Evolutionary conservation across 92 coral and sea anemone genomes (phyloP).

Genomic region (Meandrina meandrites): DNA sequence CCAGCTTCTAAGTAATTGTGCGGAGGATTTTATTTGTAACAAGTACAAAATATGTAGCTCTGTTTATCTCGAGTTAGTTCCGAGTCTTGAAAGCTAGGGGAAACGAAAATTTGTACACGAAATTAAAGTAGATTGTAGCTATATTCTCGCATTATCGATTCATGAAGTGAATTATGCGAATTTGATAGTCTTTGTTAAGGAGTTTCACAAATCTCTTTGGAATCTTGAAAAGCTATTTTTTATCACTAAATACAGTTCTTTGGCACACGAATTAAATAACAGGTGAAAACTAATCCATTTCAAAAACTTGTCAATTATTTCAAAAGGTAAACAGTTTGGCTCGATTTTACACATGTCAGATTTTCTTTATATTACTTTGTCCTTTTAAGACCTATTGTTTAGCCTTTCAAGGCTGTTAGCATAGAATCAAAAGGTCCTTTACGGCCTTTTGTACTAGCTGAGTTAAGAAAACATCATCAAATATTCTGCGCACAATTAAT

Average conservation of each 20-base stretch:
- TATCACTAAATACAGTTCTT: conserved; percentile 14
- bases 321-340: conserved; percentile 71
- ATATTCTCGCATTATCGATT: background rate
- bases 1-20: background rate
- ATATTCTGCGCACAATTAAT: conserved; percentile 32
- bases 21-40: conserved; percentile 10
- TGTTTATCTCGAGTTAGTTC: background rate
- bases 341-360: conserved; percentile 88
- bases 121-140: background rate
- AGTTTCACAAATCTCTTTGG: background rate
- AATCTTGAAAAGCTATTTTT: conserved; percentile 20
- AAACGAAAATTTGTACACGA: background rate
- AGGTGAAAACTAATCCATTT: conserved; percentile 68
- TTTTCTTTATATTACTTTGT: conserved; percentile 61
- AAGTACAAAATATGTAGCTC: conserved; percentile 1
- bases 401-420: conserved; percentile 60
- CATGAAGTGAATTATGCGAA: background rate
- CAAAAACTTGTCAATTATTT: conserved; percentile 68
- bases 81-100: background rate
- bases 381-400: conserved; percentile 66
- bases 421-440: conserved; percentile 57
- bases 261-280: conserved; percentile 59
- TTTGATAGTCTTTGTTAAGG: background rate
- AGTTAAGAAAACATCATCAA: conserved; percentile 35
- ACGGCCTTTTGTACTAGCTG: conserved; percentile 38